Evolutionary conservation across 2,797 vertebrate genomes (phyloP), one percentile per base, ranked within the genome.

Genomic region (Malurus splendens): DNA sequence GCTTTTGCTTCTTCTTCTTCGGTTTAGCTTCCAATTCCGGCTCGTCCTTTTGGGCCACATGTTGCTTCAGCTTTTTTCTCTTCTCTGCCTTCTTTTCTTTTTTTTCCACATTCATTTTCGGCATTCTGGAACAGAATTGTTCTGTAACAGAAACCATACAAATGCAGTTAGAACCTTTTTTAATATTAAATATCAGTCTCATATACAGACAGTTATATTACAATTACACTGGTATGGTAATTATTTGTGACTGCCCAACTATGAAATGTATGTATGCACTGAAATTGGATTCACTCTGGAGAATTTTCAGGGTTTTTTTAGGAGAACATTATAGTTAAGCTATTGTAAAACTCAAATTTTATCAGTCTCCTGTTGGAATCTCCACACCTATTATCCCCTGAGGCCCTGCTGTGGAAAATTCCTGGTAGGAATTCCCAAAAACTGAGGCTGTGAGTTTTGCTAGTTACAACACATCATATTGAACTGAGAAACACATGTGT

Each of bases 41-140:
- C 8, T 64, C 61, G 0, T 1, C 60, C 59, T 81, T 57, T 13
- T 68, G 50, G 11, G 50, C 20, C 3, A 33, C 39, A 0, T 0
- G 6, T 17, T 60, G 71, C 86, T 96, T 96, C 20, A 27, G 9
- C 28, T 94, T 95, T 73, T 95, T 96, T 56, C 91, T 96, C 57
- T 88, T 96, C 47, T 76, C 92, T 32, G 55, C 81, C 13, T 68
- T 74, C 56, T 56, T 82, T 38, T 88, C 45, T 2, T 74, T 36
- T 16, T 56, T 81, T 61, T 52, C 94, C 19, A 3, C 15, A 1
- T 85, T 86, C 44, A 92, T 96, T 52, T 95, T 96, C 0, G 51
- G 86, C 96, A 97, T 96, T 81, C 84, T 96, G 45, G 72, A 76
- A 44, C 2, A 36, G 36, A 36, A 45, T 17, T 66, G 39, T 10